Evolutionary conservation across 1,140 invertebrate genomes (phyloP).

Genomic region (Rhagoletis zephyria): DNA sequence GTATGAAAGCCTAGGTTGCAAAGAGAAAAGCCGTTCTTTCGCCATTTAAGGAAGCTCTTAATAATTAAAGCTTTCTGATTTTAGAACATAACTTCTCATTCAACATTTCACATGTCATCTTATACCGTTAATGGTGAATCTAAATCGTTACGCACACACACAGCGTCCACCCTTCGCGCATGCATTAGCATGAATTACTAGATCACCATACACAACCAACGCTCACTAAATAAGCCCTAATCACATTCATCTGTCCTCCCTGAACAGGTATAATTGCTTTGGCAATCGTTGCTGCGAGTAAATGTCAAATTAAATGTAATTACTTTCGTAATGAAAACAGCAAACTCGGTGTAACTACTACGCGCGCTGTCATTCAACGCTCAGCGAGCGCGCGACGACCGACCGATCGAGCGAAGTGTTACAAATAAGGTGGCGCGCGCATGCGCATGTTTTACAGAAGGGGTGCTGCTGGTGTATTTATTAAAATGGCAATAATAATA

Average conservation of each 20-base stretch:
- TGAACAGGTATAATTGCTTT: conserved; percentile 32
- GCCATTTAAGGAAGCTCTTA: neutral
- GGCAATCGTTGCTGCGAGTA: neutral
- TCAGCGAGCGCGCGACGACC: neutral
- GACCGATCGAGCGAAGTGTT: neutral
- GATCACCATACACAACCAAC: neutral
- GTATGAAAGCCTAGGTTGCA: no score
- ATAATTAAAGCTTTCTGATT: neutral
- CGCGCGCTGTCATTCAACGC: neutral
- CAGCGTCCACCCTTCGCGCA: neutral
- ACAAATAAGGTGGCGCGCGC: conserved; percentile 21
- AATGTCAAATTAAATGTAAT: conserved; percentile 52
- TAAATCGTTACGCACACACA: neutral
- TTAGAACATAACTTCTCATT: neutral
- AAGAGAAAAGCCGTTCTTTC: neutral
- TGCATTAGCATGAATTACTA: neutral
- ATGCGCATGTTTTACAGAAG: neutral
- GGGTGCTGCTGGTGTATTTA: conserved; percentile 32
- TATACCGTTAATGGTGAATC: conserved; percentile 37
- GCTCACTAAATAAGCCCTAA: conserved; percentile 29
- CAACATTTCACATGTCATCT: conserved; percentile 35
- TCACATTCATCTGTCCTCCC: conserved; percentile 20
- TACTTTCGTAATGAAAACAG: conserved; percentile 24
- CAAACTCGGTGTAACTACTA: neutral
- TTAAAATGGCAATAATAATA: conserved; percentile 51